Base-by-base conservation (phyloP, 2,888 invertebrate genomes). In the Camponotus fellah region DNA sequence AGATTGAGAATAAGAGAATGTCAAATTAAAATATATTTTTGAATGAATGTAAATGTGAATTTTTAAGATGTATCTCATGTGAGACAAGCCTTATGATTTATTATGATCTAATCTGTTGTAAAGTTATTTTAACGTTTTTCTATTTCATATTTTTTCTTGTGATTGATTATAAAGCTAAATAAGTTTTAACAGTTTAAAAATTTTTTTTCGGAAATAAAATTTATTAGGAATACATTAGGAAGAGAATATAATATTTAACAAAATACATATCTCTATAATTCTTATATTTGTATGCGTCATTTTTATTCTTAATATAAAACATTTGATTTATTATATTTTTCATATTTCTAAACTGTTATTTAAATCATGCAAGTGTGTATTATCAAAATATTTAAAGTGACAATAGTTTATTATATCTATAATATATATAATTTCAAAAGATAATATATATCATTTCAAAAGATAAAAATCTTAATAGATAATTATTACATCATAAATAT, bases 11-110 rank as follows among this genome's bases (percentile, higher is more conserved):
- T 26, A 37, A 6, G 10, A 65, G 5, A 2, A 10, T 21, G 10
- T 37, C 5, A 74, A n/a, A 77, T n/a, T 53, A 53, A 53, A 53
- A n/a, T 53, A 58, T 53, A 71, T 43, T 3, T 77, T 75, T 12
- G 0, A 37, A 64, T 17, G 12, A 6, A 75, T 62, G 14, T n/a
- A 9, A 46, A 34, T 0, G 2, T 17, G 14, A 64, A 37, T 64
- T 37, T 64, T 64, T 64, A 53, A 43, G 2, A 60, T 37, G 14
- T 43, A 21, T 8, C n/a, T 69, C 32, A 10, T 12, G 8, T 43
- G 0, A 53, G 12, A 60, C 6, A 32, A 74, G 40, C 0, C 8
- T 43, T 32, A 60, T 12, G 2, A 26, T 74, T 0, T 37, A 37
- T 6, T 37, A 37, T 37, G 32, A 34, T 64, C n/a, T 43, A 46